Evolutionary conservation across 2,113 vertebrate species (phyloP).

Genomic region (Bucco capensis): DNA sequence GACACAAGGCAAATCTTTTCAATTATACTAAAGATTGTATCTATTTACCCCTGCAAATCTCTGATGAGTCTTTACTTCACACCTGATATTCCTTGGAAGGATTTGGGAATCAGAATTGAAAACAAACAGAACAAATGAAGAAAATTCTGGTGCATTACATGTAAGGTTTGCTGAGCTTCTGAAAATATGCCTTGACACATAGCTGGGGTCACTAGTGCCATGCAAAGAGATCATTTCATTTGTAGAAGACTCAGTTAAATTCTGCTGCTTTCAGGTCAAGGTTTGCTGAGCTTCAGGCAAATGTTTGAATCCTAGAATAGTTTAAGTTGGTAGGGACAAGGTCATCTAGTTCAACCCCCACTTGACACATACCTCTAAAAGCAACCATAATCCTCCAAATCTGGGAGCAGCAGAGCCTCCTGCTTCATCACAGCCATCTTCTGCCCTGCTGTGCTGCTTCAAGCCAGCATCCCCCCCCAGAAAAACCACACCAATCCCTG

Average conservation of each 20-base stretch:
- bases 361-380: not conserved
- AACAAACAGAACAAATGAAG: rapidly evolving
- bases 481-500: not conserved
- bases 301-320: too few species aligned
- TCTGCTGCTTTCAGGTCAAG: too few species aligned
- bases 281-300: too few species aligned
- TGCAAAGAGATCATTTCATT: too few species aligned
- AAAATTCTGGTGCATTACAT: not conserved
- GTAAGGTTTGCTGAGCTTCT: not conserved
- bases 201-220: too few species aligned
- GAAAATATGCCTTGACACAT: not conserved
- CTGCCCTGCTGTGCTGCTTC: not conserved
- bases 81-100: rapidly evolving
- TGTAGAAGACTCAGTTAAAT: too few species aligned
- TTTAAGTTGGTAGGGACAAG: too few species aligned
- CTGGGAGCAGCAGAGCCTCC: not conserved
- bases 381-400: not conserved
- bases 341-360: too few species aligned
- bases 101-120: not conserved
- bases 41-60: not conserved
- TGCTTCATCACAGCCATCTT: not conserved
- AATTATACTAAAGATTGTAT: not conserved
- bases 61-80: not conserved
- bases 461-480: not conserved
- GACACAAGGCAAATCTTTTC: not conserved